Evolutionary conservation across 1,140 invertebrate species (phyloP).

Genomic region (Bombus polaris): DNA sequence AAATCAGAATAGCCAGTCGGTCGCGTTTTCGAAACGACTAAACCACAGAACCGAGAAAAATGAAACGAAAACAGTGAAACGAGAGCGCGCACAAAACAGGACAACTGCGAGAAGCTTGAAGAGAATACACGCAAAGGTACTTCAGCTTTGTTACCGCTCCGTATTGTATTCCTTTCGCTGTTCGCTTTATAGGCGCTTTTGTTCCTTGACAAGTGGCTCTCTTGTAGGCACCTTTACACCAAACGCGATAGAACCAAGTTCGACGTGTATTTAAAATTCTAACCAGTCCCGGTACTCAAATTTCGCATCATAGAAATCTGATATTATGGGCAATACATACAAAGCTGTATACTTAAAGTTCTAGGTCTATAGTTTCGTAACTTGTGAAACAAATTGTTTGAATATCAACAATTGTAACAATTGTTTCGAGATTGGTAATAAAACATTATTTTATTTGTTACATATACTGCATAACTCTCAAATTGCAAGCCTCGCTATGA

Average conservation of each 20-base stretch:
- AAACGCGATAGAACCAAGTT: neutral
- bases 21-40: neutral
- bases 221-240: neutral
- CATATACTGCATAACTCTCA: no score
- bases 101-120: constrained; percentile 1
- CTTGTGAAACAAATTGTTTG: no score
- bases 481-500: no score
- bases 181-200: constrained; percentile 2
- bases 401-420: no score
- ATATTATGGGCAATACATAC: no score
- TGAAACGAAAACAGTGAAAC: neutral
- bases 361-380: no score
- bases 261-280: neutral
- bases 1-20: neutral
- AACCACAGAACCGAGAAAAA: neutral
- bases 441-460: no score
- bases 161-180: constrained; percentile 23
- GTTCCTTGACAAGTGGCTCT: neutral
- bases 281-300: no score
- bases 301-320: no score
- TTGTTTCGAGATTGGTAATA: no score
- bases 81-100: neutral
- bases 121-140: constrained; percentile 8
- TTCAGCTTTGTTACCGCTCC: constrained; percentile 14
- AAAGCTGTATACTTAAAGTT: no score